phyloP scores from a whole-genome alignment of 2,888 invertebrate species.

The Luffia ferchaultella region DNA sequence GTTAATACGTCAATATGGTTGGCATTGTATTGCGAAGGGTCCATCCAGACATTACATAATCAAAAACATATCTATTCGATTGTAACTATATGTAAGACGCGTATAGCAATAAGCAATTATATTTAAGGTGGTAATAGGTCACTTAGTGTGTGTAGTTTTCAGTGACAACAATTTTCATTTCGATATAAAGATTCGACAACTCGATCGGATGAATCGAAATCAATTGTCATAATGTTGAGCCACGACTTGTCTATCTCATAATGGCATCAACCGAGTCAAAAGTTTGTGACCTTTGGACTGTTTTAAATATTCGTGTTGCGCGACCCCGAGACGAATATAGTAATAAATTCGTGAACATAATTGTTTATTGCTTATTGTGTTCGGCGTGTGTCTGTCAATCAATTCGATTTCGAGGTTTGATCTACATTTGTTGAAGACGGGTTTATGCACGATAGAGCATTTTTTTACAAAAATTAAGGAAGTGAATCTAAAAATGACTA shows the following conservation, averaged over 20 bases:
- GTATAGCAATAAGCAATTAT: no score
- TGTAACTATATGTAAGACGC: no score
- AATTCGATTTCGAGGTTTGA: slow-evolving; percentile 48
- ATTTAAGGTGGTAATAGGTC: no score
- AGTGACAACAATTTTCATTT: neutral
- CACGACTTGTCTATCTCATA: slow-evolving; percentile 40
- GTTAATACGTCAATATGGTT: no score
- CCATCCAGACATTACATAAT: no score
- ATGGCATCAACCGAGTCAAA: slow-evolving; percentile 54
- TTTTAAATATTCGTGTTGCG: slow-evolving; percentile 44
- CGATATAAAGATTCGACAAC: neutral
- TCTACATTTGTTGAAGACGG: slow-evolving; percentile 32
- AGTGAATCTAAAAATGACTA: slow-evolving; percentile 5
- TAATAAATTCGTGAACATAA: slow-evolving; percentile 36
- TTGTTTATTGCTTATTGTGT: slow-evolving; percentile 50
- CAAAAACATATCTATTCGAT: no score
- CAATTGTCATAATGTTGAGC: slow-evolving; percentile 30
- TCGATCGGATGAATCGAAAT: slow-evolving; percentile 7
- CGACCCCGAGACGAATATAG: slow-evolving; percentile 32
- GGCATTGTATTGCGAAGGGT: no score
- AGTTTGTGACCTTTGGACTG: slow-evolving; percentile 50
- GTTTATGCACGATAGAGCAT: slow-evolving; percentile 21
- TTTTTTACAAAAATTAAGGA: slow-evolving; percentile 17
- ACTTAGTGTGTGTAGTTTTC: no score
- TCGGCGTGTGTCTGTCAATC: slow-evolving; percentile 50